phyloP scores from a whole-genome alignment of 1,140 invertebrate genomes.

The Cherax destructor region DNA sequence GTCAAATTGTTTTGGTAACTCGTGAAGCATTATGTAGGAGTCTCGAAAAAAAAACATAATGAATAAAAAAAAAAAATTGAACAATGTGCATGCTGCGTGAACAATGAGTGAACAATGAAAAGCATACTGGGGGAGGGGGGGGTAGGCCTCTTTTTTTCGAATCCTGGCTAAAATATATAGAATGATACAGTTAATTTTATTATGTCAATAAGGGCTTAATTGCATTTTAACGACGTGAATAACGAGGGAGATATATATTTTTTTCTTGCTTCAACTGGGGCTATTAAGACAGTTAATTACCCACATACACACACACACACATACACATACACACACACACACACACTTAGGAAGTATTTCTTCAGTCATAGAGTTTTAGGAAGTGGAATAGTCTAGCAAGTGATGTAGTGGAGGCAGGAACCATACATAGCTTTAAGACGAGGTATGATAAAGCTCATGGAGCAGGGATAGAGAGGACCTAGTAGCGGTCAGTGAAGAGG shows the following conservation, averaged over 20 bases:
- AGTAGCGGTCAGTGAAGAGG: no score
- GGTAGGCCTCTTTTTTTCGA: neutral
- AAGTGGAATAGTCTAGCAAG: no score
- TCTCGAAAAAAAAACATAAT: neutral
- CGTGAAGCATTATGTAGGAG: neutral
- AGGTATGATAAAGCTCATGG: no score
- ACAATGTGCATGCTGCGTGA: neutral
- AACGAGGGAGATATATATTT: neutral
- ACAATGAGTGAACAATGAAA: conserved; percentile 5
- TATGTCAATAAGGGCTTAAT: conserved; percentile 39
- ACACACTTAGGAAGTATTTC: no score
- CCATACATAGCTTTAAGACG: no score
- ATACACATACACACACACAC: no score
- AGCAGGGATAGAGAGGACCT: no score
- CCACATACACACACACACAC: no score
- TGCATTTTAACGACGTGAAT: conserved; percentile 31
- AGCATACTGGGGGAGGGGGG: neutral
- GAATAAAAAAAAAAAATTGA: conserved; percentile 21
- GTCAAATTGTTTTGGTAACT: neutral
- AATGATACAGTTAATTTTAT: conserved; percentile 42
- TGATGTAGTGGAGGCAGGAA: no score
- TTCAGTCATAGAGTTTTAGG: no score
- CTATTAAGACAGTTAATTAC: neutral
- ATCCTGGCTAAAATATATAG: conserved; percentile 23
- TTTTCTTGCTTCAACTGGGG: neutral